Base-by-base conservation (phyloP, 2,113 vertebrate genomes). In the Dicerorhinus sumatrensis region DNA sequence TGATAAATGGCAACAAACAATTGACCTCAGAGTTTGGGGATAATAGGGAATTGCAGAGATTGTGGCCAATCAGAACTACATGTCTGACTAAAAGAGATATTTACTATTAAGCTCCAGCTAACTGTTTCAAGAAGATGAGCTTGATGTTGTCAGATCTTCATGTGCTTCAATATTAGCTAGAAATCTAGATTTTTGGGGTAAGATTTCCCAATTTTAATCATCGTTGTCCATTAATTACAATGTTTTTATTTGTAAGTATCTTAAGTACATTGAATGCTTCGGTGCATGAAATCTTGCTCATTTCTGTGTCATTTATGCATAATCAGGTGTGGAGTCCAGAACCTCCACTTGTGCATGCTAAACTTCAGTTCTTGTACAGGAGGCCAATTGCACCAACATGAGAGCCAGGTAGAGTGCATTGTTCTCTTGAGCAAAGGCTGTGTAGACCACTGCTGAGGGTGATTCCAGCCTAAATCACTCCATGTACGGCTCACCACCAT, bases 241-340 rank as follows among this genome's bases (percentile, higher is more conserved):
- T 27, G 23, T n/a, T 29, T 21, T 86, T 87, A 70, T 69, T 54
- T 76, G 27, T 90, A 72, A 83, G 94, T 72, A 76, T 27, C 31
- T 0, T 10, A 39, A 95, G 58, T 46, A 31, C 8, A 23, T 20
- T 60, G 79, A 65, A 76, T 72, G 6, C 14, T 56, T 12, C 7
- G 1, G 0, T 60, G 20, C 42, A 42, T 20, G 80, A 14, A 58
- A 31, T 86, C 39, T 16, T 67, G 4, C 31, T 89, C 46, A 39
- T 83, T 72, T 63, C 11, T 51, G 14, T 79, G 29, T 48, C 51
- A 33, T 51, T 89, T 33, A 11, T 42, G 2, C 17, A 10, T 16
- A 58, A 54, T 31, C 48, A 36, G 36, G 18, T 33, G 9, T 79
- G 36, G 51, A 48, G 8, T 54, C 60, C 31, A 33, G 4, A 76